These are phyloP conservation scores for Momotus momota DNA, from an alignment of 2,797 vertebrate genomes.

Conservation along the genomic window DNA sequence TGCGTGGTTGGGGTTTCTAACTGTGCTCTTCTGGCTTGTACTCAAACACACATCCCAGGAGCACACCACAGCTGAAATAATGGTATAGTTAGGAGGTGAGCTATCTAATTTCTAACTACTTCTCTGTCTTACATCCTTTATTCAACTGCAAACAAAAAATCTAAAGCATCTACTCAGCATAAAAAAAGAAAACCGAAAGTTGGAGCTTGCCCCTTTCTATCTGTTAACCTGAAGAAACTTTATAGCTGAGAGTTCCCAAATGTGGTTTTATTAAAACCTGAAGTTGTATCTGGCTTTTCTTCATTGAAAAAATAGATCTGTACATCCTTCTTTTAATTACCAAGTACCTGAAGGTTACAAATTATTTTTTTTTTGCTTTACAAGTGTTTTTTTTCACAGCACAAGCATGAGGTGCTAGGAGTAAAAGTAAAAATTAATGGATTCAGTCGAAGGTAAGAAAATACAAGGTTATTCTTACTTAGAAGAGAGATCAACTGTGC, in stretches of 20 bases:
- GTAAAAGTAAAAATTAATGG: conserved; percentile 62
- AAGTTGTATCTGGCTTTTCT: conserved; percentile 71
- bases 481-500: conserved; percentile 74
- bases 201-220: conserved; percentile 39
- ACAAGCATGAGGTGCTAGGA: conserved; percentile 73
- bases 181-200: conserved; percentile 15
- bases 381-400: conserved; percentile 62
- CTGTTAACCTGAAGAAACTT: conserved; percentile 65
- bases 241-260: conserved; percentile 34
- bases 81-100: background rate
- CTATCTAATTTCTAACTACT: background rate
- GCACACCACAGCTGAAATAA: background rate
- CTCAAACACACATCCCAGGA: background rate
- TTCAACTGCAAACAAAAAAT: background rate
- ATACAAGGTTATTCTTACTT: conserved; percentile 70
- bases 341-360: conserved; percentile 80
- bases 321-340: conserved; percentile 80
- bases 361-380: conserved; percentile 66
- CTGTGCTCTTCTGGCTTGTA: background rate
- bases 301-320: conserved; percentile 80
- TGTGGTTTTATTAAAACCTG: conserved; percentile 62
- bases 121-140: background rate
- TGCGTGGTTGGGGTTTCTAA: background rate
- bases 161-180: conserved; percentile 2
- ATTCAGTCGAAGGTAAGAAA: conserved; percentile 73